Evolutionary conservation across 2,113 vertebrate species (phyloP).

Genomic region (Lepus americanus): DNA sequence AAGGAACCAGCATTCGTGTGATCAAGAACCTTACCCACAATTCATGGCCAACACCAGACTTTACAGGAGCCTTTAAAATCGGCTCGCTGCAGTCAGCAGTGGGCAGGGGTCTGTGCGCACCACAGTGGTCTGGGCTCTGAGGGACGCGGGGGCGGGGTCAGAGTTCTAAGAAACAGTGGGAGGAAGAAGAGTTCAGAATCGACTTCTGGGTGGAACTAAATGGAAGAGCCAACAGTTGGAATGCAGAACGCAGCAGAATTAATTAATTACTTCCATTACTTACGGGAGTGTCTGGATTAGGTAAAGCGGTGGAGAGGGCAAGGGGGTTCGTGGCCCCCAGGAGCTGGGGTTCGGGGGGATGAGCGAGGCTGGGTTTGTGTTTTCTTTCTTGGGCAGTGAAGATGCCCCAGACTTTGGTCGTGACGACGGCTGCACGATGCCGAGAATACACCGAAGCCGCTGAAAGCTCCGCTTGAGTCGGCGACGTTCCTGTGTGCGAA

Average conservation of each 20-base stretch:
- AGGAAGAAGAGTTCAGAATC: neutral
- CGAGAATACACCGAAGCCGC: neutral
- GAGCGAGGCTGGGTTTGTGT: neutral
- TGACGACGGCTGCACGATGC: neutral
- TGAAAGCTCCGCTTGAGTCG: neutral
- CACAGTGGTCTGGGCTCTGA: neutral
- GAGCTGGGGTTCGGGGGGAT: neutral
- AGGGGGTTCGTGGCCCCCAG: neutral
- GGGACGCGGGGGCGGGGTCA: neutral
- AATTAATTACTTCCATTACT: neutral
- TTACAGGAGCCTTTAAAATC: conserved; percentile 60
- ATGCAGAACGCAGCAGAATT: neutral
- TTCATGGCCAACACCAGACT: conserved; percentile 48
- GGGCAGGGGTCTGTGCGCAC: neutral
- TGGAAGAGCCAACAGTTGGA: neutral
- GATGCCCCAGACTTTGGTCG: neutral
- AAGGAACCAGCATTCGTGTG: conserved; percentile 50
- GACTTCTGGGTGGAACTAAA: neutral
- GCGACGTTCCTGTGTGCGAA: neutral
- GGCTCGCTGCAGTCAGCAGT: conserved; percentile 45
- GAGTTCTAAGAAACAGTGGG: neutral
- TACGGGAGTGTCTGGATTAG: neutral
- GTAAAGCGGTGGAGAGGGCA: neutral
- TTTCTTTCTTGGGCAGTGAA: neutral
- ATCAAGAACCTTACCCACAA: conserved; percentile 54